Evolutionary conservation across 2,888 invertebrate genomes (phyloP), one percentile per base, ranked within the genome.

Genomic region (Balanococcus diminutus): DNA sequence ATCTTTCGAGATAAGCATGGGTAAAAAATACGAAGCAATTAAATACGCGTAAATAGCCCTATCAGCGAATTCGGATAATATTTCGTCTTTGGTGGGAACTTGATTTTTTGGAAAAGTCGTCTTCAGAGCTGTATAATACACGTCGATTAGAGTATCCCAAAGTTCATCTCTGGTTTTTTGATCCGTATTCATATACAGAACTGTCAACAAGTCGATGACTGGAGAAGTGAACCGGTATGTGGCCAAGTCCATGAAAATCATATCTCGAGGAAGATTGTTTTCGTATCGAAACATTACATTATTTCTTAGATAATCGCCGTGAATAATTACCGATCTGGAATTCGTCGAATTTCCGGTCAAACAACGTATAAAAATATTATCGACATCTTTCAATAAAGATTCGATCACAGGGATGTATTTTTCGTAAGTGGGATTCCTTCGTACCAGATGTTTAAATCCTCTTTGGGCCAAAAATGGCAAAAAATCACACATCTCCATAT

Each of bases 281-380:
- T 67, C 61, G 28, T 67, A 67, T 19, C 16, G 28, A 46, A 85
- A 85, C 79, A 85, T 42, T 9, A 85, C 46, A n/a, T 85, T 85
- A 19, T 75, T 75, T 75, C 61, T 25, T 2, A 67, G 28, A 28
- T 25, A 67, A 67, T 67, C 61, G 0, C 61, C 61, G 28, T 67
- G 61, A 6, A 22, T 25, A 14, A 67, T 67, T 25, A 67, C 61
- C 11, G 28, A 67, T 9, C 11, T 25, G 4, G 61, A 11, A 67
- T 67, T 67, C 3, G 25, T 9, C 2, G 2, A 2, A 67, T 67
- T 28, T 5, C 28, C 28, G 61, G 28, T 25, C 14, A 67, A 25
- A 67, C 1, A 9, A 11, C 11, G 9, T 2, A 67, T 28, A 1
- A 25, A 67, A 28, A 11, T 67, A 28, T 25, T 14, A 67, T 67